These are phyloP conservation scores for Acrossocheilus wenchowensis DNA, from an alignment of 2,797 vertebrate species.

Conservation along the genomic window DNA sequence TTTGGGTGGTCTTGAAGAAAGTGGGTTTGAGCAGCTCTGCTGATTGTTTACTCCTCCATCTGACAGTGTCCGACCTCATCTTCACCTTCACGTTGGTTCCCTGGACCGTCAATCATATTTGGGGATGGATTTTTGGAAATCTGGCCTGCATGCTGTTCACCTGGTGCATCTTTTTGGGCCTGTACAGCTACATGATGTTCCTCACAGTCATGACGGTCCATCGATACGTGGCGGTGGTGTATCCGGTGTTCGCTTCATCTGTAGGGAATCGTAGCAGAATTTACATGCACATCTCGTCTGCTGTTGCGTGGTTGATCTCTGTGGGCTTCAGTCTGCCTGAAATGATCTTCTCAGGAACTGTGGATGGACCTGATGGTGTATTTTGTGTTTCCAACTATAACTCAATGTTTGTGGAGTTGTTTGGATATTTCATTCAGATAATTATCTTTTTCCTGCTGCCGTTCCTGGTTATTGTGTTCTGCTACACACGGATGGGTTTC, in stretches of 20 bases:
- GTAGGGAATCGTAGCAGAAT: slow-evolving; percentile 4
- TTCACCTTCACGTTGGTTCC: slow-evolving; percentile 62
- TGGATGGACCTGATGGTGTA: rapidly evolving
- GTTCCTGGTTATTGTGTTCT: slow-evolving; percentile 60
- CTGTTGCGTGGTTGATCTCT: slow-evolving; percentile 57
- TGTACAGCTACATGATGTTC: slow-evolving; percentile 68
- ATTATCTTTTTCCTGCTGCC: slow-evolving; percentile 63
- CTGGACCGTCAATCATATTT: slow-evolving; percentile 47
- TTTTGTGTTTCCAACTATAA: neutral
- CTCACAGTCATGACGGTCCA: slow-evolving; percentile 64
- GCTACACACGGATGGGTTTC: slow-evolving; percentile 58
- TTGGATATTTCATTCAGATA: slow-evolving; percentile 57
- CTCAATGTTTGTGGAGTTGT: neutral
- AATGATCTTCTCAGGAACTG: slow-evolving; percentile 39
- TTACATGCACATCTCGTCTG: slow-evolving; percentile 44
- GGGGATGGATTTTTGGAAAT: slow-evolving; percentile 62
- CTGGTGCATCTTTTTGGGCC: slow-evolving; percentile 56
- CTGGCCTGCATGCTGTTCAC: slow-evolving; percentile 60
- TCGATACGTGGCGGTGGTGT: slow-evolving; percentile 63
- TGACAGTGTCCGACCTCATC: slow-evolving; percentile 62
- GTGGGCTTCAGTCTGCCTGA: slow-evolving; percentile 59
- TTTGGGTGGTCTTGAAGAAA: slow-evolving; percentile 56
- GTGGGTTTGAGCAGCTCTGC: slow-evolving; percentile 52
- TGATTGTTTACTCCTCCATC: slow-evolving; percentile 63
- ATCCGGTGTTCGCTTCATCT: slow-evolving; percentile 47